Conservation (phyloP, 2,113 vertebrate genomes). For the Gobius niger region DNA sequence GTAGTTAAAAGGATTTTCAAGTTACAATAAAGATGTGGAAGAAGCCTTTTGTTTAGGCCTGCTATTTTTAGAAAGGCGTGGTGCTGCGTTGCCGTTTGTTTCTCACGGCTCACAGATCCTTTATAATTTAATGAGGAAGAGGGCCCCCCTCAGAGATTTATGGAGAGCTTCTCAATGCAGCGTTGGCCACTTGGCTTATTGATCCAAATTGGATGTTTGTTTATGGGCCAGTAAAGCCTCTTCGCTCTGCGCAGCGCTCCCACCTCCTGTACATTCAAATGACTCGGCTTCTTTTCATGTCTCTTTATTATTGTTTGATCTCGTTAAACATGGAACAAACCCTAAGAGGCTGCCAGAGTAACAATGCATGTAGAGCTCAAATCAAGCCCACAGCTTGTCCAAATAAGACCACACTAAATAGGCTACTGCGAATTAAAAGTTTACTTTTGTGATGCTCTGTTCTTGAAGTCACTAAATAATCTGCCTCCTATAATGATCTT, state of each 20-base stretch:
- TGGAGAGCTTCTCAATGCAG: conserved; percentile 54
- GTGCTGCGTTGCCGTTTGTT: conserved; percentile 60
- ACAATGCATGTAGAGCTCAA: conserved; percentile 9
- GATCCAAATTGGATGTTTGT: conserved; percentile 74
- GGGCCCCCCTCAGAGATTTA: conserved; percentile 69
- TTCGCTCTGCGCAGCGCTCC: background rate
- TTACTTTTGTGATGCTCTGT: background rate
- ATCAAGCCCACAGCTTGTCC: background rate
- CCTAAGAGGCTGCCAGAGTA: conserved; percentile 10
- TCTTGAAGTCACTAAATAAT: too few species aligned
- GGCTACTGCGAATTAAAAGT: background rate
- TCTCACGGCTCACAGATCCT: conserved; percentile 74
- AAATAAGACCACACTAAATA: background rate
- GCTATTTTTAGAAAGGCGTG: conserved; percentile 74
- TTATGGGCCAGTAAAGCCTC: conserved; percentile 68
- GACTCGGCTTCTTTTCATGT: conserved; percentile 18
- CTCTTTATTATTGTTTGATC: conserved; percentile 29
- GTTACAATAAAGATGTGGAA: conserved; percentile 62
- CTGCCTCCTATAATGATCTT: too few species aligned
- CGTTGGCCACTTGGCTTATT: conserved; percentile 65
- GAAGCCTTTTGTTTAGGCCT: conserved; percentile 58
- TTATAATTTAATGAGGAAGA: conserved; percentile 79
- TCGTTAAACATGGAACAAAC: conserved; percentile 18
- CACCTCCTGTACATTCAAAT: conserved; percentile 35
- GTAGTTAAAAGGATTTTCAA: conserved; percentile 75